Conservation (phyloP, 1,140 invertebrate genomes). For the Manduca sexta region DNA sequence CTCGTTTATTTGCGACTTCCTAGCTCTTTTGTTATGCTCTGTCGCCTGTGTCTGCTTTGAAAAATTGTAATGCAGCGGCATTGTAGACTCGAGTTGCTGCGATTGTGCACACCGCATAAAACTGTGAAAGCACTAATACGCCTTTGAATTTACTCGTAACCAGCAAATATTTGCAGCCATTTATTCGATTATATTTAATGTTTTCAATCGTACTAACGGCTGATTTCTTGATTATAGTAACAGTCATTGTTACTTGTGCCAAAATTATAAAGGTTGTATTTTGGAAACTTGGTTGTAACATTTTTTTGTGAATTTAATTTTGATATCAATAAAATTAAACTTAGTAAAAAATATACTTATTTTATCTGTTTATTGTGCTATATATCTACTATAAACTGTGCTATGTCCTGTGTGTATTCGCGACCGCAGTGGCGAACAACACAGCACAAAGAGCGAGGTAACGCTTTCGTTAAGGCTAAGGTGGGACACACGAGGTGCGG, state of each 20-base stretch:
- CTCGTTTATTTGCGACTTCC: slow-evolving; percentile 68
- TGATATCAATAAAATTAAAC: too few species aligned
- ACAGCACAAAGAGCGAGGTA: slow-evolving; percentile 40
- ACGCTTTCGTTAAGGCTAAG: slow-evolving; percentile 39
- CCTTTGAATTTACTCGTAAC: slow-evolving; percentile 16
- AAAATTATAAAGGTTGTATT: too few species aligned
- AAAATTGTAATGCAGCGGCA: slow-evolving; percentile 66
- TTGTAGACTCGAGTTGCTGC: slow-evolving; percentile 49
- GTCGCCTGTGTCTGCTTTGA: slow-evolving; percentile 66
- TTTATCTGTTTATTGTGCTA: too few species aligned
- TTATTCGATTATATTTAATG: too few species aligned
- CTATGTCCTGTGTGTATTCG: slow-evolving; percentile 10
- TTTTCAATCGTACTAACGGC: too few species aligned
- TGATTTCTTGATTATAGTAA: too few species aligned
- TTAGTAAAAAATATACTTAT: too few species aligned
- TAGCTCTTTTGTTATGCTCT: slow-evolving; percentile 67
- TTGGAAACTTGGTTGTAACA: too few species aligned
- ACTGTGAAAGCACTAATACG: slow-evolving; percentile 13
- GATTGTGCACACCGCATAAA: slow-evolving; percentile 37
- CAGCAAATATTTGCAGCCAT: not conserved
- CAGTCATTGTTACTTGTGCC: too few species aligned
- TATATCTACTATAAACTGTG: slow-evolving; percentile 17
- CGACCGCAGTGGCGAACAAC: slow-evolving; percentile 4
- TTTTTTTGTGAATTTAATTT: too few species aligned
- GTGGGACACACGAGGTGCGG: slow-evolving; percentile 46